These are phyloP conservation scores for Ctenodactylus gundi DNA, from an alignment of 2,113 vertebrate species.

Conservation along the genomic window DNA sequence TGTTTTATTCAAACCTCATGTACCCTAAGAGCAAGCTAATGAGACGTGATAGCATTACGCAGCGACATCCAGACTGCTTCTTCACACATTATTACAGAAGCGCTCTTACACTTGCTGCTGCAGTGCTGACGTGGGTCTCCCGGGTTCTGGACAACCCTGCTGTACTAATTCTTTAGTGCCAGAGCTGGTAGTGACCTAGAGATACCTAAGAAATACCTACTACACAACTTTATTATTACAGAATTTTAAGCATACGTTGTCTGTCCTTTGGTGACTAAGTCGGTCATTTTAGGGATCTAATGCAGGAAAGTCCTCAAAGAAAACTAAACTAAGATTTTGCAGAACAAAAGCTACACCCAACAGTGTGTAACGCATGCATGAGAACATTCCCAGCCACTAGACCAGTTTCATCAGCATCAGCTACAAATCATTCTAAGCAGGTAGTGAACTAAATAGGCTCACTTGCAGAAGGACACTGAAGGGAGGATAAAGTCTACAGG, in stretches of 20 bases:
- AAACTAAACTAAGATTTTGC: neutral
- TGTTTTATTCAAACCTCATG: neutral
- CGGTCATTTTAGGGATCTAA: neutral
- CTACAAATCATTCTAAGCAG: slow-evolving; percentile 4
- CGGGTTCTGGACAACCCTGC: neutral
- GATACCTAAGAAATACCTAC: slow-evolving; percentile 1
- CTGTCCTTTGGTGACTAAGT: neutral
- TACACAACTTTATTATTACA: slow-evolving; percentile 10
- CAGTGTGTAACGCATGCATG: neutral
- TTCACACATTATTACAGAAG: neutral
- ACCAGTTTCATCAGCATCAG: neutral
- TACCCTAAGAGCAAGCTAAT: neutral
- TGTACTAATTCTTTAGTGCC: neutral
- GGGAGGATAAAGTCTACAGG: neutral
- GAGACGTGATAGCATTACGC: neutral
- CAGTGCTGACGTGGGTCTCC: neutral
- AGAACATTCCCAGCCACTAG: neutral
- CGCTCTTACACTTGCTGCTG: neutral
- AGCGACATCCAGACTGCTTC: neutral
- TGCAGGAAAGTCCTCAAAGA: slow-evolving; percentile 3
- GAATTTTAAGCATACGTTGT: neutral
- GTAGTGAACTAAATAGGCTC: neutral
- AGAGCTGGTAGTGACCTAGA: neutral
- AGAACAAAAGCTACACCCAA: neutral
- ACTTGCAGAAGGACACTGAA: neutral